Evolutionary conservation across 1,140 invertebrate genomes (phyloP).

Genomic region (Monochamus saltuarius): DNA sequence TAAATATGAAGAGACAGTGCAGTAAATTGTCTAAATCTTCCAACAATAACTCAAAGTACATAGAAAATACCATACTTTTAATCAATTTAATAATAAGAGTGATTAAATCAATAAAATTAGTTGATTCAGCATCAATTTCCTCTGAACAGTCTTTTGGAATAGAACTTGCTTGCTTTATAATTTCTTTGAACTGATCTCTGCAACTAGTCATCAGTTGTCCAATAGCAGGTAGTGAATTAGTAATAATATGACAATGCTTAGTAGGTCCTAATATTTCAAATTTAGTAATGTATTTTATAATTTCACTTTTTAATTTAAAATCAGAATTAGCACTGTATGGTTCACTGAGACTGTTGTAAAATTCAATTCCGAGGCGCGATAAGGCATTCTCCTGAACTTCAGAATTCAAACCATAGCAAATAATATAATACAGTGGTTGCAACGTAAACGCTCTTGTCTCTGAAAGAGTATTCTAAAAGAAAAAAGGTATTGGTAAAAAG

Average conservation of each 20-base stretch:
- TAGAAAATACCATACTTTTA: conserved; percentile 10
- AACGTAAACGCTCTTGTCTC: too few relatives aligned
- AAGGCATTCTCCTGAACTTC: too few relatives aligned
- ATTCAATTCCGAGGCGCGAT: too few relatives aligned
- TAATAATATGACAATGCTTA: too few relatives aligned
- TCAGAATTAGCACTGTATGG: conserved; percentile 16
- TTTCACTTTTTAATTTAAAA: conserved; percentile 23
- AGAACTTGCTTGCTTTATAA: conserved; percentile 6
- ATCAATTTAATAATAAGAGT: conserved; percentile 13
- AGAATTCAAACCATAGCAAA: too few relatives aligned
- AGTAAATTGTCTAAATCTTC: conserved; percentile 27
- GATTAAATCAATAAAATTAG: conserved; percentile 18
- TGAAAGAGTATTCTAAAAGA: too few relatives aligned
- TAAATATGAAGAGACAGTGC: conserved; percentile 24
- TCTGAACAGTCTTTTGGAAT: conserved; percentile 14
- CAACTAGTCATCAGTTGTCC: conserved; percentile 20
- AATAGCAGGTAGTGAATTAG: conserved; percentile 13
- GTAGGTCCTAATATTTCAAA: too few relatives aligned
- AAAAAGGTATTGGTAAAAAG: too few relatives aligned
- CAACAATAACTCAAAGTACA: conserved; percentile 25
- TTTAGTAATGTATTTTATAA: conserved; percentile 15
- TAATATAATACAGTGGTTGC: too few relatives aligned
- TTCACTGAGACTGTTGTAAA: conserved; percentile 7
- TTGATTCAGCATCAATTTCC: conserved; percentile 3
- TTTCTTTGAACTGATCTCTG: conserved; percentile 19